phyloP scores from a whole-genome alignment of 2,888 invertebrate species.

The Drosophila stalkeri region DNA sequence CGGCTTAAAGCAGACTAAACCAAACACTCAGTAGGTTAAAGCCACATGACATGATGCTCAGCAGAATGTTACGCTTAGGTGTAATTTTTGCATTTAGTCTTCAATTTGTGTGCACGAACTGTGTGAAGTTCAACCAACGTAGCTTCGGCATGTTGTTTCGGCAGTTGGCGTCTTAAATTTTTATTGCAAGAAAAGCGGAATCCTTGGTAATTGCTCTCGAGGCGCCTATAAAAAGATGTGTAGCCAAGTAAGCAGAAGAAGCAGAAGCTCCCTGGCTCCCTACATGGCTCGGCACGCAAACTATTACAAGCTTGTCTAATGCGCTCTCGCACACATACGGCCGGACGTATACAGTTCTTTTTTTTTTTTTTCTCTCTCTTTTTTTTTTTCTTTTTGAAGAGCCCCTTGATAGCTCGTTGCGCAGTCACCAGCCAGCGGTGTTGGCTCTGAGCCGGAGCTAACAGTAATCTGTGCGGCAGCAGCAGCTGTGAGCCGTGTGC shows the following conservation, averaged over 20 bases:
- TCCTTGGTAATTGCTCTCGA: slow-evolving; percentile 75
- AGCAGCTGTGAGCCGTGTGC: slow-evolving; percentile 21
- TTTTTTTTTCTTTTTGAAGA: slow-evolving; percentile 48
- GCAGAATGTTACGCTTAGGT: slow-evolving; percentile 63
- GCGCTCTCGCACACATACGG: slow-evolving; percentile 20
- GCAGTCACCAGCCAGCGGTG: slow-evolving; percentile 42
- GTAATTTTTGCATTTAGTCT: slow-evolving; percentile 75
- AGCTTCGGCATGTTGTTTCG: slow-evolving; percentile 9
- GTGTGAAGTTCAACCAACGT: slow-evolving; percentile 9
- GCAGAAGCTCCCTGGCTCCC: slow-evolving; percentile 14
- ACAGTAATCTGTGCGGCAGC: slow-evolving; percentile 60
- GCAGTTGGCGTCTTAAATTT: slow-evolving; percentile 69
- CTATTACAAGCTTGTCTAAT: slow-evolving; percentile 62
- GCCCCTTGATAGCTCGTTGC: slow-evolving; percentile 71
- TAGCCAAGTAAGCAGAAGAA: slow-evolving; percentile 73
- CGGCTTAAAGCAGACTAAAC: slow-evolving; percentile 29
- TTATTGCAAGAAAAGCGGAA: slow-evolving; percentile 76
- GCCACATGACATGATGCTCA: slow-evolving; percentile 35
- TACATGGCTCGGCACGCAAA: slow-evolving; percentile 40
- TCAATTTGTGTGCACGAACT: slow-evolving; percentile 57
- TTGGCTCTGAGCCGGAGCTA: slow-evolving; percentile 21
- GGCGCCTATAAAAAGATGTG: slow-evolving; percentile 75
- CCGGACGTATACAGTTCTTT: not conserved
- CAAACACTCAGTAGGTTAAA: slow-evolving; percentile 25
- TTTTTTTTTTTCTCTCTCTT: not conserved